Evolutionary conservation across 2,888 invertebrate species (phyloP).

Genomic region (Diarsia rubi): DNA sequence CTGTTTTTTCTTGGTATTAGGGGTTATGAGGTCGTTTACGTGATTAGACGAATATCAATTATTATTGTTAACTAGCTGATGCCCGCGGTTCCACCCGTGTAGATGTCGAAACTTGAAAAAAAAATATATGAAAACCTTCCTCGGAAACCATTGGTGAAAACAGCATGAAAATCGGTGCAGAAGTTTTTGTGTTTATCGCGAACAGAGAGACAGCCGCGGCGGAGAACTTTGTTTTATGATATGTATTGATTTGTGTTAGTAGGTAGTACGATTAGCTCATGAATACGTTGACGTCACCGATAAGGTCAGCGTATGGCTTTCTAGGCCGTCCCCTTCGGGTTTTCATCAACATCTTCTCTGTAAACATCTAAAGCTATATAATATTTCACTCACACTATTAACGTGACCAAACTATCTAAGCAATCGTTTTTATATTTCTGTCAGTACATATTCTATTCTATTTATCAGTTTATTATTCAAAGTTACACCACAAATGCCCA

Average conservation of each 20-base stretch:
- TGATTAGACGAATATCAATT: constrained; percentile 20
- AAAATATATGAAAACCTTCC: too few species aligned
- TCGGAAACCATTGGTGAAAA: too few species aligned
- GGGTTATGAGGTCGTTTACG: constrained; percentile 26
- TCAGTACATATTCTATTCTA: background rate
- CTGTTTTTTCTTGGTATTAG: constrained; percentile 44
- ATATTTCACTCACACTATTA: too few species aligned
- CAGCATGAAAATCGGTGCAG: too few species aligned
- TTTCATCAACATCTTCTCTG: rapidly evolving
- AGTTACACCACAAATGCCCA: too few species aligned
- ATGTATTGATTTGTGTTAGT: background rate
- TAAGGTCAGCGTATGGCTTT: background rate
- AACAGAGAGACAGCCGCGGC: too few species aligned
- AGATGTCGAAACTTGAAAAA: too few species aligned
- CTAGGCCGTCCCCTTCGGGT: background rate
- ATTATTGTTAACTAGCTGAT: background rate
- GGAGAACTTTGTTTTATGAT: too few species aligned
- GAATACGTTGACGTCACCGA: background rate
- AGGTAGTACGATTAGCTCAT: background rate
- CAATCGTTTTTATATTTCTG: background rate
- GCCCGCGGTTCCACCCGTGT: too few species aligned
- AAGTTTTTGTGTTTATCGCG: too few species aligned
- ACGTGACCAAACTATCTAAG: too few species aligned
- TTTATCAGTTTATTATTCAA: too few species aligned
- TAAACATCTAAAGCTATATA: background rate